Evolutionary conservation across 2,113 vertebrate genomes (phyloP).

Genomic region (Festucalex cinctus): DNA sequence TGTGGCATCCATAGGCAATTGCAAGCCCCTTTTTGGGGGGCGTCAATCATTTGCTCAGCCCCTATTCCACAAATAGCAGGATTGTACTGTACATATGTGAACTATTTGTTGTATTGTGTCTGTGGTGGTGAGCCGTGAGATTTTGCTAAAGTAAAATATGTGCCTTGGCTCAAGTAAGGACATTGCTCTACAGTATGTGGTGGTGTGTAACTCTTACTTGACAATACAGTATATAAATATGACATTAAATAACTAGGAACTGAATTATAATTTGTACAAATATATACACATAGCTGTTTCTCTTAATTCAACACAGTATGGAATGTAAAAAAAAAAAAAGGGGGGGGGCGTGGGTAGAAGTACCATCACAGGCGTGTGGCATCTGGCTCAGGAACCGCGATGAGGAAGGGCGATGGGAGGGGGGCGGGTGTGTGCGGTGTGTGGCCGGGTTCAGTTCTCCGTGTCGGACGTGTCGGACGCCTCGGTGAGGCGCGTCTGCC

Average conservation of each 20-base stretch:
- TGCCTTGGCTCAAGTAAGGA: neutral
- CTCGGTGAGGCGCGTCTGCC: slow-evolving; percentile 70
- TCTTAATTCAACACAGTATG: neutral
- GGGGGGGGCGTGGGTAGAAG: neutral
- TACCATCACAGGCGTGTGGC: neutral
- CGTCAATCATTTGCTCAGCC: too few relatives aligned
- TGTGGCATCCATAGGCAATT: too few relatives aligned
- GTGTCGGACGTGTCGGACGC: slow-evolving; percentile 70
- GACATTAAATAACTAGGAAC: slow-evolving; percentile 22
- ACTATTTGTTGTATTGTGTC: neutral
- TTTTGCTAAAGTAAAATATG: neutral
- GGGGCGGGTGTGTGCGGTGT: neutral
- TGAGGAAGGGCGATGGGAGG: neutral
- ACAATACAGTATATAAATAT: slow-evolving; percentile 41
- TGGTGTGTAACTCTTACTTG: neutral
- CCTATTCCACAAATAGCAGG: too few relatives aligned
- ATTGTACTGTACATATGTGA: neutral
- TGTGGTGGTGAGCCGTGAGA: neutral
- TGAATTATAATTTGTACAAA: slow-evolving; percentile 43
- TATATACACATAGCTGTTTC: slow-evolving; percentile 26
- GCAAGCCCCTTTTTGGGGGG: too few relatives aligned
- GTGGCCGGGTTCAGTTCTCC: slow-evolving; percentile 59
- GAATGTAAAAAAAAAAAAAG: slow-evolving; percentile 4
- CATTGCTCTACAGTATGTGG: neutral
- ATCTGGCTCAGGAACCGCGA: neutral